phyloP scores from a whole-genome alignment of 2,888 invertebrate species.

The Camptogramma bilineatum region DNA sequence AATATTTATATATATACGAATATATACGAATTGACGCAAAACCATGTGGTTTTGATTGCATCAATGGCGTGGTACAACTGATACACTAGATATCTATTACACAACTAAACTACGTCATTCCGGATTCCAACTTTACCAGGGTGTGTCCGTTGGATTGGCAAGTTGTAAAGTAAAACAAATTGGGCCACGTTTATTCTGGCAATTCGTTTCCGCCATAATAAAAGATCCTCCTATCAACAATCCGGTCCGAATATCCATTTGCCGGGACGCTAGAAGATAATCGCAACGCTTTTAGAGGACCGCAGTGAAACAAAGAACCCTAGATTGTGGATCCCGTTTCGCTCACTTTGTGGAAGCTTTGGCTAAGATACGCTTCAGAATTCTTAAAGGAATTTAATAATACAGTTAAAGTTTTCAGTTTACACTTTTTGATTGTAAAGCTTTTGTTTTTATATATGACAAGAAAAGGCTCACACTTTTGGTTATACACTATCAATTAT shows the following conservation, averaged over 20 bases:
- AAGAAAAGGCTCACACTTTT: too few species aligned
- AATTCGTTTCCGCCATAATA: constrained; percentile 48
- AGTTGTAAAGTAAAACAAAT: constrained; percentile 43
- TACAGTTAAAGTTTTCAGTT: not conserved
- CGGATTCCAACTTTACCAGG: not conserved
- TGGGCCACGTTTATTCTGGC: constrained; percentile 37
- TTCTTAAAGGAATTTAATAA: not conserved
- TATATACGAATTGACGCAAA: too few species aligned
- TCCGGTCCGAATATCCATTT: constrained; percentile 48
- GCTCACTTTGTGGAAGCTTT: not conserved
- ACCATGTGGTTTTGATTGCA: not conserved
- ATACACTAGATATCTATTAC: not conserved
- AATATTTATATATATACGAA: too few species aligned
- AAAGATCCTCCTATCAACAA: constrained; percentile 45
- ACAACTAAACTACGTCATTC: not conserved
- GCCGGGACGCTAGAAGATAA: constrained; percentile 45
- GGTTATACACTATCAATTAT: too few species aligned
- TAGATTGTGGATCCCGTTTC: not conserved
- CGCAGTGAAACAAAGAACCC: constrained; percentile 18
- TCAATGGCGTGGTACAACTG: not conserved
- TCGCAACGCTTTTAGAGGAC: constrained; percentile 33
- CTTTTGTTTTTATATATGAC: too few species aligned
- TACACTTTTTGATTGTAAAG: not conserved
- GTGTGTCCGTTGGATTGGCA: constrained; percentile 16
- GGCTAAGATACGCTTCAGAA: not conserved